phyloP scores from a whole-genome alignment of 2,113 vertebrate species.

The Pyxicephalus adspersus region DNA sequence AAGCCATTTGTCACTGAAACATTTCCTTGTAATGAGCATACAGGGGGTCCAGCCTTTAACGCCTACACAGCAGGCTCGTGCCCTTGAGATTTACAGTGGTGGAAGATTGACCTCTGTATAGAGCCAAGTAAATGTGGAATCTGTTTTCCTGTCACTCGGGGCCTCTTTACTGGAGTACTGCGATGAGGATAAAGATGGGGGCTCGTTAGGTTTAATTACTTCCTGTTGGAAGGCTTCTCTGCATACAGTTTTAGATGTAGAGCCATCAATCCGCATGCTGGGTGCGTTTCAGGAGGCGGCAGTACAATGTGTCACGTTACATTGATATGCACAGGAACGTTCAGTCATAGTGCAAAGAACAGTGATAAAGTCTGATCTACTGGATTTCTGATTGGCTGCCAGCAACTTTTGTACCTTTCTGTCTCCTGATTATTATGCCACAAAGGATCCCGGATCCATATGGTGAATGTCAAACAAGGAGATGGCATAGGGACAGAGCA shows the following conservation, averaged over 20 bases:
- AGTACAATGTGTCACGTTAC: too few species aligned
- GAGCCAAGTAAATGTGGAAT: not conserved
- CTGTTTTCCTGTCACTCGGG: not conserved
- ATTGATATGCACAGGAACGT: too few species aligned
- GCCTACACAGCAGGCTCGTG: not conserved
- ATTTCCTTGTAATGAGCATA: constrained; percentile 8
- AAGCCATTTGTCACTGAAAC: constrained; percentile 32
- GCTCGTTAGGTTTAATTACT: constrained; percentile 20
- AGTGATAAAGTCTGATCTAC: too few species aligned
- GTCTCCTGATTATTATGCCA: too few species aligned
- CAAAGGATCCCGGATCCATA: too few species aligned
- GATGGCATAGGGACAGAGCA: too few species aligned
- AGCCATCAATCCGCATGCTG: not conserved
- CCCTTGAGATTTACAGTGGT: not conserved
- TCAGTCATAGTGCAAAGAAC: too few species aligned
- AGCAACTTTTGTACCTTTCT: too few species aligned
- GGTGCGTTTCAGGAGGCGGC: too few species aligned
- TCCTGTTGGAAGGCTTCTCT: not conserved
- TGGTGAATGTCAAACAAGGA: too few species aligned
- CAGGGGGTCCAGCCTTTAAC: constrained; percentile 21
- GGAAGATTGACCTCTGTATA: not conserved
- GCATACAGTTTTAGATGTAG: not conserved
- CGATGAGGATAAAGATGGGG: not conserved
- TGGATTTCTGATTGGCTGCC: too few species aligned
- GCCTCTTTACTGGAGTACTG: not conserved